A percentile compares a stretch with the other conserved stretches of the same genome.
Conservation (phyloP, 2,113 vertebrate species). For the Tor tambroides region DNA sequence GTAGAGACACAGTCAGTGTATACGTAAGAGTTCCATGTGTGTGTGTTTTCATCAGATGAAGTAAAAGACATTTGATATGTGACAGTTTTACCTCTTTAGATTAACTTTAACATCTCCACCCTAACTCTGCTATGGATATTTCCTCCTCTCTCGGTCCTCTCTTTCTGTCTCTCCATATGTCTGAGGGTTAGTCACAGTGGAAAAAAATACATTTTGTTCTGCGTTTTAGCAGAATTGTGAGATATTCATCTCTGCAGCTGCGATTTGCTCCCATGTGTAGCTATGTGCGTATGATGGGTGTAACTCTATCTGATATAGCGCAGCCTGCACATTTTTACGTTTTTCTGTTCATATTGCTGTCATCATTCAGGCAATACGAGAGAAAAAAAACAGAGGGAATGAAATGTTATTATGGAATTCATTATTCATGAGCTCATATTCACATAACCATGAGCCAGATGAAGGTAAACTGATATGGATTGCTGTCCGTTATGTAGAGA, state of each 20-base stretch:
- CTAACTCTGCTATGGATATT: not conserved
- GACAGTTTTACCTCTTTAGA: constrained; percentile 47
- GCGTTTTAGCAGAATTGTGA: not conserved
- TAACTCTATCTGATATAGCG: not conserved
- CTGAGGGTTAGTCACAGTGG: not conserved
- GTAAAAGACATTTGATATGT: constrained; percentile 24
- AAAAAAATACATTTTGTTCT: not conserved
- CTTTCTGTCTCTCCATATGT: constrained; percentile 4
- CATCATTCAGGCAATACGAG: not conserved
- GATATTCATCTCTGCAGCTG: not conserved
- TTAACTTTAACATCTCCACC: constrained; percentile 26
- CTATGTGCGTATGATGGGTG: not conserved
- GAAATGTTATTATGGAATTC: not conserved
- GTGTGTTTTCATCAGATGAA: constrained; percentile 2
- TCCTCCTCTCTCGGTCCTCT: not conserved
- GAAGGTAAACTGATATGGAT: not conserved
- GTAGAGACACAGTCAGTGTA: not conserved
- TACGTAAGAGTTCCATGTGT: constrained; percentile 1
- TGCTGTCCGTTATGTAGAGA: too few species aligned
- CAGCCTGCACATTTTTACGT: not conserved
- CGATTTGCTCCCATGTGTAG: not conserved
- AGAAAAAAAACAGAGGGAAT: not conserved
- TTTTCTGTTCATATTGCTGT: not conserved
- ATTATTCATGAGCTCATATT: not conserved
- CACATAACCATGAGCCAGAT: not conserved